Evolutionary conservation across 2,888 invertebrate species (phyloP), one percentile per base, ranked within the genome.

Genomic region (Phengaris alcon): DNA sequence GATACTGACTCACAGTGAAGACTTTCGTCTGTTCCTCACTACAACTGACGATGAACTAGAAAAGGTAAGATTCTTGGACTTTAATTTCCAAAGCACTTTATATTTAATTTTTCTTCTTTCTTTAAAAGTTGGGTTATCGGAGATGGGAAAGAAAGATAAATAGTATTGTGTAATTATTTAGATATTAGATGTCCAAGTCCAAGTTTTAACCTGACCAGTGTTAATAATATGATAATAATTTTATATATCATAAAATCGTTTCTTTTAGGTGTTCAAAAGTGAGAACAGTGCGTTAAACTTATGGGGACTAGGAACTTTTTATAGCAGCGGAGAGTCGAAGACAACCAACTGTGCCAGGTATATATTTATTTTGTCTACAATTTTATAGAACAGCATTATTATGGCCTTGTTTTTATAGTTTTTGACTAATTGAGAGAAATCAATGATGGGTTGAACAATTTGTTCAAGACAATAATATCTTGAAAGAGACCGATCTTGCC

Each of bases 21-120:
- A 93, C 77, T 87, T 93, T 72, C 80, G 88, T 35, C 78, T 89
- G 77, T 93, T 93, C 75, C 81, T 93, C 4, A 90, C 89, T 0
- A 88, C 90, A 0, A 88, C 92, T 0, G 92, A 92, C 68, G 93
- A 91, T 0, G 91, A 92, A 9, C 75, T 92, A 22, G 93, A 92
- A 6, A 91, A 89, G 85, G 90, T 90, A 77, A 46, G 57, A 2
- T 54, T 68, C 6, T 69, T 35, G 9, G 59, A 5, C 59, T 22
- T 15, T 15, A 8, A 10, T 5, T 59, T 59, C 15, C 7, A 48
- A 4, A 48, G 48, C 48, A 48, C 8, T 5, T 5, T 48, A 48
- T 8, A 8, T 7, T 59, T 10, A 10, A 22, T 10, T 59, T 22
- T 9, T 54, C 35, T 35, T 35, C 2, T 35, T 35, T 35, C 3